Conservation (phyloP, 2,888 invertebrate species). For the Sepioteuthis lessoniana region DNA sequence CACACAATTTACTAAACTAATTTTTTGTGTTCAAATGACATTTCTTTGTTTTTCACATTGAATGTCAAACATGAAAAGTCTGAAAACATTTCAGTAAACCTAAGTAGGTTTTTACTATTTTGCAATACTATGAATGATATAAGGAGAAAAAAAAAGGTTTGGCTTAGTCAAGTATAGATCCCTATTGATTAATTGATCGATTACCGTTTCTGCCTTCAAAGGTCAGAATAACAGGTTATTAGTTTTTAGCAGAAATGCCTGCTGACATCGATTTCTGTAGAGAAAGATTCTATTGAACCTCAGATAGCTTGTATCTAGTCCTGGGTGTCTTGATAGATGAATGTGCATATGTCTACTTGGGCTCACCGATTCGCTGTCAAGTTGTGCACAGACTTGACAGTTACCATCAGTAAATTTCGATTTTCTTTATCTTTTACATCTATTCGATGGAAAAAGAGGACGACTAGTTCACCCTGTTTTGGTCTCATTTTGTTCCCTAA, state of each 20-base stretch:
- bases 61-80: not conserved
- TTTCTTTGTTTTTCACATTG: not conserved
- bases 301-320: not conserved
- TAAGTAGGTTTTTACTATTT: not conserved
- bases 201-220: not conserved
- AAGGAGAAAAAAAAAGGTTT: not conserved
- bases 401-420: not conserved
- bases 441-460: not conserved
- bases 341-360: not conserved
- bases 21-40: not conserved
- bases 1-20: not conserved
- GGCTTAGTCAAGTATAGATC: not conserved
- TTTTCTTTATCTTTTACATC: not conserved
- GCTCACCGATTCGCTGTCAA: not conserved
- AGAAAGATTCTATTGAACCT: not conserved
- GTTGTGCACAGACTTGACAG: not conserved
- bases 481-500: not conserved
- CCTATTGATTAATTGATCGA: not conserved
- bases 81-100: not conserved
- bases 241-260: not conserved
- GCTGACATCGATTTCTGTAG: not conserved
- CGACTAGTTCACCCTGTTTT: not conserved
- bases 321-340: not conserved
- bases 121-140: not conserved
- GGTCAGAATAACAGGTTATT: not conserved